These are phyloP conservation scores for Bruchidius siliquastri DNA, from an alignment of 2,888 invertebrate species.

Conservation along the genomic window DNA sequence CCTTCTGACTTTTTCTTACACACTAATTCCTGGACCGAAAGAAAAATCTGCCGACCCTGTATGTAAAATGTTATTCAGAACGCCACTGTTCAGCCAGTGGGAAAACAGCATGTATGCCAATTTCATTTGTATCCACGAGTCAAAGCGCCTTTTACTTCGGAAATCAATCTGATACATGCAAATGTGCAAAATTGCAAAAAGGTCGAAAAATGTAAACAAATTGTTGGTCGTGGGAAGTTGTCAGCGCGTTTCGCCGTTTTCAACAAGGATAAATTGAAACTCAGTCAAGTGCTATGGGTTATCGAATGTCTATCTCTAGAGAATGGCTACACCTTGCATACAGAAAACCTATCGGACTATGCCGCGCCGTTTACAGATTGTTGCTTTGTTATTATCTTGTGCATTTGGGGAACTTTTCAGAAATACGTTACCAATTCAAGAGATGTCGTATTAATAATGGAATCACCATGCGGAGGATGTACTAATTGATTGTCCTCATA, in stretches of 20 bases:
- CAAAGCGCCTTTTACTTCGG: constrained; percentile 26
- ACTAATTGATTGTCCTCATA: no score
- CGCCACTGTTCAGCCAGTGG: background rate
- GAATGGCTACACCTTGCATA: background rate
- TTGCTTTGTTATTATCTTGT: background rate
- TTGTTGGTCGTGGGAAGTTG: constrained; percentile 19
- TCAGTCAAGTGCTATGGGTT: constrained; percentile 5
- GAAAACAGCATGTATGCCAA: background rate
- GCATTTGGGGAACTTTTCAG: background rate
- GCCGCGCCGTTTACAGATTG: background rate
- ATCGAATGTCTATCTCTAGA: background rate
- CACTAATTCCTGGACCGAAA: no score
- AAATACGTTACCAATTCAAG: no score
- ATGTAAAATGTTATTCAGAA: no score
- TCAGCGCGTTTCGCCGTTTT: constrained; percentile 13
- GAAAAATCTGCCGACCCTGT: no score
- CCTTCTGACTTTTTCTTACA: no score
- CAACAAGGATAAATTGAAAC: constrained; percentile 8
- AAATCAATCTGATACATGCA: constrained; percentile 19
- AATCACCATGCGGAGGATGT: no score
- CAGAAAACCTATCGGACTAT: background rate
- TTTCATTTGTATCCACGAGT: background rate
- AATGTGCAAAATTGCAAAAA: constrained; percentile 8
- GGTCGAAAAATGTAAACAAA: constrained; percentile 13
- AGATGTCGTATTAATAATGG: no score